Evolutionary conservation across 2,113 vertebrate species (phyloP), one percentile per base, ranked within the genome.

Genomic region (Nyctibius bracteatus): DNA sequence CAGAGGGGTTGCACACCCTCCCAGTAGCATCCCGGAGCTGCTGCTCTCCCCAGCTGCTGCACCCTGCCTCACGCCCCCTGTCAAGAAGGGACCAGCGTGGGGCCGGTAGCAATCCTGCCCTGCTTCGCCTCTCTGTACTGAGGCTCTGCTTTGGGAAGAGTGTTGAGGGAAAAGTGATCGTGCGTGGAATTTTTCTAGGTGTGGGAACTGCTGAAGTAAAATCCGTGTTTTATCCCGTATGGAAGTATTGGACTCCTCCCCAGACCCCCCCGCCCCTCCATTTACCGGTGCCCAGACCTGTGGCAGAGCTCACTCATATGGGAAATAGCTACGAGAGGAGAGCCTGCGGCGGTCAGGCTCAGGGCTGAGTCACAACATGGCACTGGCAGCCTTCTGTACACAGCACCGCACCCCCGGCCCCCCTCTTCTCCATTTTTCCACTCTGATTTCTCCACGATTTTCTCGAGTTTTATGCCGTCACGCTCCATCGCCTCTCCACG

Each of bases 241-340:
- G 13, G 62, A 70, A 19, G 15, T 20, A 7, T 15, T 4, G 15
- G 18, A 21, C 13, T 19, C 5, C 14, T 46, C 6, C 39, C 9
- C 54, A 43, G 37, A 35, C 7, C 5, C 12, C 14, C 18, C 23
- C 1, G 0, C 43, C 17, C 9, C 17, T 39, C 6, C 18, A 3
- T 20, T 31, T 33, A 20, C 17, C 4, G 1, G 14, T 63, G 65
- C 30, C 1, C 5, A 22, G 18, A 46, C 5, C 52, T 21, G 25
- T 4, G 59, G 24, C 2, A 1, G n/a, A 61, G 33, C 24, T 46
- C 58, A 14, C 3, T 13, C 5, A 0, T 1, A 12, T 0, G 2
- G 16, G 8, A 57, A 67, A 85, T 1, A 62, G 12, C 5, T 39
- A 9, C 18, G 24, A 23, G 14, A 14, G 31, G 6, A 30, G 22